These are phyloP conservation scores for Chamaetylas fuelleborni DNA, from an alignment of 2,113 vertebrate species.

Conservation along the genomic window DNA sequence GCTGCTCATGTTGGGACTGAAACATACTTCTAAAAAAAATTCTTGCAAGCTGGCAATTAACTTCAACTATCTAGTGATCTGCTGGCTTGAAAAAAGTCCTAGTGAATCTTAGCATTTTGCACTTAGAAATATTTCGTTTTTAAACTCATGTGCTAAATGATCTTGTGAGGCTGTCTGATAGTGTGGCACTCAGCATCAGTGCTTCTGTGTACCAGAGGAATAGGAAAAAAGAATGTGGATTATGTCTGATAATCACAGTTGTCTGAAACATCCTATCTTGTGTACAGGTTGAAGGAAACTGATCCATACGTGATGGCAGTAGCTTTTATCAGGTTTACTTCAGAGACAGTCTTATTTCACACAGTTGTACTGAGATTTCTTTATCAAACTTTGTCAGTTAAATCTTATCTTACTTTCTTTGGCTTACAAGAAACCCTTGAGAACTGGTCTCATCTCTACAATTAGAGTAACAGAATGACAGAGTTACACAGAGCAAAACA, in stretches of 20 bases:
- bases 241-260: neutral
- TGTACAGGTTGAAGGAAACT: neutral
- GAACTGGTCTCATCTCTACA: neutral
- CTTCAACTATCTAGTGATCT: neutral
- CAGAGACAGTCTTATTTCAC: neutral
- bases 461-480: neutral
- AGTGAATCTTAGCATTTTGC: neutral
- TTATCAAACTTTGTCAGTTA: neutral
- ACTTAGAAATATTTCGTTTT: neutral
- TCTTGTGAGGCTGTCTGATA: neutral
- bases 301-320: neutral
- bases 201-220: neutral
- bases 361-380: neutral
- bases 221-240: neutral
- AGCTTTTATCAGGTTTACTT: neutral
- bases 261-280: neutral
- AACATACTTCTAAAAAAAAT: neutral
- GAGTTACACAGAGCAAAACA: neutral
- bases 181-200: rapidly evolving
- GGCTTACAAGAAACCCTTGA: neutral
- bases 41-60: neutral
- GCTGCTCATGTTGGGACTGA: rapidly evolving
- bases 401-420: neutral
- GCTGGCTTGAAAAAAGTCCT: neutral
- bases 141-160: neutral